Evolutionary conservation across 2,797 vertebrate genomes (phyloP).

Genomic region (Thunnus albacares): DNA sequence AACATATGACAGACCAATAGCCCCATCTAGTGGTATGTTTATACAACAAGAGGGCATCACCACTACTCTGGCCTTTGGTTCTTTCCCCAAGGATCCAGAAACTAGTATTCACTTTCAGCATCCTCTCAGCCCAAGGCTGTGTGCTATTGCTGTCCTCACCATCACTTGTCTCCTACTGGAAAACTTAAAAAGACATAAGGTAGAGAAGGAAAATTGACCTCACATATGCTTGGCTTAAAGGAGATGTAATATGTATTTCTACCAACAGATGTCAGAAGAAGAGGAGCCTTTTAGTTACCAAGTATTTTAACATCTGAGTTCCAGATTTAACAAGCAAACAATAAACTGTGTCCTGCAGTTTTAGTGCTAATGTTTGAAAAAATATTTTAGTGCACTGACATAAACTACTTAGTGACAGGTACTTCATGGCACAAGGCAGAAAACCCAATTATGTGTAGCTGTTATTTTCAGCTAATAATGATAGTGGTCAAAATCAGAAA

Average conservation of each 20-base stretch:
- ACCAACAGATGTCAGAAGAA: slow-evolving; percentile 21
- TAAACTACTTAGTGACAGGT: too few relatives aligned
- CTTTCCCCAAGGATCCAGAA: neutral
- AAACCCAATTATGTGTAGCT: too few relatives aligned
- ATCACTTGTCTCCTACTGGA: neutral
- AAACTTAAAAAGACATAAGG: neutral
- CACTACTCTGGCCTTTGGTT: neutral
- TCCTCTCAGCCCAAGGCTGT: slow-evolving; percentile 11
- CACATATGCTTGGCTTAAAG: neutral
- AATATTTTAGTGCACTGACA: too few relatives aligned
- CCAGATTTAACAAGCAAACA: too few relatives aligned
- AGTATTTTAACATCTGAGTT: neutral
- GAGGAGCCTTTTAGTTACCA: neutral
- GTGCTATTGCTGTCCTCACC: neutral
- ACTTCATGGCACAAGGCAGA: too few relatives aligned
- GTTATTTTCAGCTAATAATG: too few relatives aligned
- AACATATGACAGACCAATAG: slow-evolving; percentile 66
- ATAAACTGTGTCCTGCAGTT: too few relatives aligned
- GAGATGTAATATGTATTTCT: slow-evolving; percentile 26
- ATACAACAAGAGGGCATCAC: neutral
- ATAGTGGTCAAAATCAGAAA: neutral
- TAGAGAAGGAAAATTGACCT: neutral
- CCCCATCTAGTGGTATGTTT: slow-evolving; percentile 76
- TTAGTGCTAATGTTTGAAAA: too few relatives aligned
- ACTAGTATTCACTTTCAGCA: slow-evolving; percentile 3